Base-by-base conservation (phyloP, 2,113 vertebrate genomes). In the Ranitomeya imitator region DNA sequence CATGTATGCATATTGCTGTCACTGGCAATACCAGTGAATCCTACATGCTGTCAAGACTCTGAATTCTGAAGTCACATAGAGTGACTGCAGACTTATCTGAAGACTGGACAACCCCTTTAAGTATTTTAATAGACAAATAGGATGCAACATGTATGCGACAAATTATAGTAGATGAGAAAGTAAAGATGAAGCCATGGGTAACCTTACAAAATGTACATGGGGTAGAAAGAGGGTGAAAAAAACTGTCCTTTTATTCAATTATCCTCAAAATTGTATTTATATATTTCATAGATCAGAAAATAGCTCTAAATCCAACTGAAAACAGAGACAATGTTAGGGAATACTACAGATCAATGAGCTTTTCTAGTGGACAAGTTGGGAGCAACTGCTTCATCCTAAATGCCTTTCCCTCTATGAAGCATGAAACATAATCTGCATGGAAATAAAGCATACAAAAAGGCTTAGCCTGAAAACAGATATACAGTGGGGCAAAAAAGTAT, bases 351-450 rank as follows among this genome's bases (percentile, higher is more conserved):
- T 8, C 55, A 16, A 81, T 61, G 8, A 6, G 7, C 61, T 18
- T 19, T 61, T 37, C 45, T 21, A 63, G 26, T 37, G 37, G 60
- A 51, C 31, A 51, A 26, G 54, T 59, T 59, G 14, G 54, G 54
- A 60, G n/a, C 78, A 61, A 82, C 14, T 37, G 59, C 57, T 81
- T 37, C 80, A 37, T 37, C 12, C 60, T 31, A 65, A 51, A 82
- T 51, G 51, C 79, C 60, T 63, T 63, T 51, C 16, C 52, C 26
- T 82, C 80, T 51, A 63, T 82, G 80, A 65, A 82, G 80, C 59
- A 82, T 82, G 80, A 82, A 82, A 82, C 59, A 65, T 63, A 21
- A 63, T 65, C 57, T 63, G 59, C 80, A 61, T 19, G 31, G 45
- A 65, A 63, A 51, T n/a, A 65, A 31, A 37, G 60, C 60, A 65